phyloP scores from a whole-genome alignment of 2,888 invertebrate species.

The Luperina nickerlii region DNA sequence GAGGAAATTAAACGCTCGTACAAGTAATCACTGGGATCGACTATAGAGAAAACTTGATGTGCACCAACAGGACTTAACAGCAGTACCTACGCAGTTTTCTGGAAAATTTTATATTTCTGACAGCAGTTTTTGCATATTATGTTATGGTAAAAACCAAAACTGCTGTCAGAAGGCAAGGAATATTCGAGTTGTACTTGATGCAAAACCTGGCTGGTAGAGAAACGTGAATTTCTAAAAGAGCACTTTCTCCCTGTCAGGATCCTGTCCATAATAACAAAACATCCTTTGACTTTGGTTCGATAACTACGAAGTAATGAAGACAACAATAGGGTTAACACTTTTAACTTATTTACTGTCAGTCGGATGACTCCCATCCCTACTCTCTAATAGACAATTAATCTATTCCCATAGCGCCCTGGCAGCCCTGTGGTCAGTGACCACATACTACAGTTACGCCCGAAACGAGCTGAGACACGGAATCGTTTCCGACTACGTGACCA shows the following conservation, averaged over 20 bases:
- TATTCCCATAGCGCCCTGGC: conserved; percentile 45
- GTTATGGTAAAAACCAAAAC: neutral
- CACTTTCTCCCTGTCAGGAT: neutral
- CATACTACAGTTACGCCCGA: conserved; percentile 63
- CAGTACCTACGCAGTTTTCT: neutral
- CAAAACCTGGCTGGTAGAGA: neutral
- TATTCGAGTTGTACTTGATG: neutral
- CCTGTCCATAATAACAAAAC: neutral
- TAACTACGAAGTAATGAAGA: neutral
- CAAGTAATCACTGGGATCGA: neutral
- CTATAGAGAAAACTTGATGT: neutral
- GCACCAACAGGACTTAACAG: neutral
- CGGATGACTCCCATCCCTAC: neutral
- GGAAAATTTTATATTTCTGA: neutral
- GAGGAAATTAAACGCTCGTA: conserved; percentile 15
- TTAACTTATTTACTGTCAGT: neutral
- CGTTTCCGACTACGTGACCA: conserved; percentile 64
- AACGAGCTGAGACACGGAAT: conserved; percentile 63
- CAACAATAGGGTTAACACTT: neutral
- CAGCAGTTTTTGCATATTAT: neutral
- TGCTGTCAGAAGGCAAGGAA: neutral
- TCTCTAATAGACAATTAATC: conserved; percentile 18
- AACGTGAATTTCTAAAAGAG: conserved; percentile 6
- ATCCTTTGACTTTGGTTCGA: neutral
- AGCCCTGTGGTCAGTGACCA: conserved; percentile 68